A percentile compares a stretch with the other conserved stretches of the same genome.
phyloP scores from a whole-genome alignment of 30 jellyfish, hydroid and myxozoan genomes.

The Sanderia malayensis region DNA sequence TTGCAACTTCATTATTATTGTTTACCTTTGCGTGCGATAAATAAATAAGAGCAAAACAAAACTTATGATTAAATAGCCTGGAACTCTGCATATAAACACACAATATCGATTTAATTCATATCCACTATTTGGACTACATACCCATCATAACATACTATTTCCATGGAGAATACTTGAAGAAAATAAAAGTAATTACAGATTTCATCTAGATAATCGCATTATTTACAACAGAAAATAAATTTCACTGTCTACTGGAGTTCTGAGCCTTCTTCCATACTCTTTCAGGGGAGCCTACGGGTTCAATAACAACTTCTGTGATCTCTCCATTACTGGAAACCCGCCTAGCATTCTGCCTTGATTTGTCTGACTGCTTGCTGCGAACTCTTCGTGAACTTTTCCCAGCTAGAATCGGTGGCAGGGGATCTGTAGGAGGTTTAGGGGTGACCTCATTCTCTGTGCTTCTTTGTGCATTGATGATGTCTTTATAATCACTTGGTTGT shows the following conservation, averaged over 20 bases:
- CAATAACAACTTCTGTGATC: conserved; percentile 56
- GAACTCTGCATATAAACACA: no score
- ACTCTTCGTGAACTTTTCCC: conserved; percentile 30
- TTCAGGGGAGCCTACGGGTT: conserved; percentile 61
- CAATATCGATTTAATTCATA: no score
- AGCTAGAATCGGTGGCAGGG: conserved; percentile 89
- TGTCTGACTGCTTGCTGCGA: conserved; percentile 1
- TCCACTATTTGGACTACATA: no score
- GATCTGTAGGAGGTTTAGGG: conserved; percentile 56
- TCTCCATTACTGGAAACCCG: conserved; percentile 22
- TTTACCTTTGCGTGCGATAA: no score
- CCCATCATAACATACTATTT: no score
- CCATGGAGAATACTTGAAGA: no score
- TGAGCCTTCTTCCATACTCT: conserved; percentile 60
- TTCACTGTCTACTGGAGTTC: conserved; percentile 27
- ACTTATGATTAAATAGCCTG: no score
- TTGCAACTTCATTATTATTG: no score
- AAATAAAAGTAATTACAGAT: no score
- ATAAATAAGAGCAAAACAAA: no score
- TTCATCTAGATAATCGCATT: no score
- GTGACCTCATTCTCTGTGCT: conserved; percentile 32
- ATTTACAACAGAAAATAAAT: background rate
- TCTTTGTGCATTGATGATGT: conserved; percentile 42
- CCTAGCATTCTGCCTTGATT: conserved; percentile 6
- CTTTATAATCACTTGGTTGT: conserved; percentile 80